Base-by-base conservation (phyloP, 2,797 vertebrate species). In the Adelosebastes latens region DNA sequence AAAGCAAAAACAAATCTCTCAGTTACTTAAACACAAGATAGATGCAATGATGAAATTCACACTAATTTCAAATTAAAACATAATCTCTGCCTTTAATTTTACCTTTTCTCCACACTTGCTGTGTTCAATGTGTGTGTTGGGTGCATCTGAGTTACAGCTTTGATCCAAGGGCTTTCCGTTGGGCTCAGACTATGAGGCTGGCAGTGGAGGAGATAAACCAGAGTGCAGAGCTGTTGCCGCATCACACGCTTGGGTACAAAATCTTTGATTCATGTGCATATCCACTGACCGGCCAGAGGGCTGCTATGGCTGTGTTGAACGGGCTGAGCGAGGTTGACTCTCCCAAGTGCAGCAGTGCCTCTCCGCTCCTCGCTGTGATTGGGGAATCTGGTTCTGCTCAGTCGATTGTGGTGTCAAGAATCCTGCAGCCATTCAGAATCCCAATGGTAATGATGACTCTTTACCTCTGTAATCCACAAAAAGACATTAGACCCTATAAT, bases 251-350 rank as follows among this genome's bases (percentile, higher is more conserved):
- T 42, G 95, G 96, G 4, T 96, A 96, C 81, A 94, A 93, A 89
- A 96, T 96, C 31, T 95, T 95, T 87, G 96, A 96, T 84, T 96
- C 95, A 0, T 96, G 96, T 89, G 94, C 95, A 8, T 94, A 95
- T 72, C 95, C 95, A 36, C 83, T 95, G 72, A 95, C 95, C 1
- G 94, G 92, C 6, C 95, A 96, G 82, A 91, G 94, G 75, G 93
- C 95, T 32, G 94, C 89, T 79, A 82, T 96, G 20, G 89, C 94
- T 36, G 84, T 95, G 63, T 39, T 96, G 62, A 96, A 95, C 5
- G 93, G 95, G 13, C 75, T 71, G 7, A 78, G 25, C 18, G 92
- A 95, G 80, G 61, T 75, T 6, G 25, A 87, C 10, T 86, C 75
- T 29, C 83, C 84, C 3, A 81, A 80, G 75, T 96, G 96, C 81